A percentile compares a stretch with the other conserved stretches of the same genome.
Conservation (phyloP, 2,113 vertebrate species). For the Datnioides undecimradiatus region DNA sequence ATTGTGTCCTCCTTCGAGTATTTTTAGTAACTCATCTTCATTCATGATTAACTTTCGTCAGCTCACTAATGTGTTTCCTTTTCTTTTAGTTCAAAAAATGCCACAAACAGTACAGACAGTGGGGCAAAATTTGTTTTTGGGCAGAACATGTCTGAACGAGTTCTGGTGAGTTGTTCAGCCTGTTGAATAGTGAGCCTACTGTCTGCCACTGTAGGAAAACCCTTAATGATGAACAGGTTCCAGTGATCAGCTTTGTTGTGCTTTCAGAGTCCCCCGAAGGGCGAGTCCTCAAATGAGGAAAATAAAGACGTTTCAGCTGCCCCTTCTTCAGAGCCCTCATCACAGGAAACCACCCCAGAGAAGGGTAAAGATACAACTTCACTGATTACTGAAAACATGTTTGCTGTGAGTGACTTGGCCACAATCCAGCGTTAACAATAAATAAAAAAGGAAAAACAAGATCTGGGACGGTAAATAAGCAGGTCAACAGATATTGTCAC, state of each 20-base stretch:
- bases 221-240: not conserved
- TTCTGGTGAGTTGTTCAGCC: constrained; percentile 89
- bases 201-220: not conserved
- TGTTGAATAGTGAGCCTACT: not conserved
- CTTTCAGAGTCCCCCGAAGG: constrained; percentile 92
- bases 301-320: constrained; percentile 86
- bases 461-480: not conserved
- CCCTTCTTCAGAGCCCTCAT: constrained; percentile 89
- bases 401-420: constrained; percentile 10
- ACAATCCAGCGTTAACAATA: not conserved
- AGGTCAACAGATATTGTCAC: not conserved
- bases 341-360: constrained; percentile 93
- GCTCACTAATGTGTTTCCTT: not conserved
- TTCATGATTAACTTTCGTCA: not conserved
- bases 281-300: constrained; percentile 87
- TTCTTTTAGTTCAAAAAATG: constrained; percentile 88
- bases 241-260: constrained; percentile 26
- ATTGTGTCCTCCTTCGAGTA: not conserved
- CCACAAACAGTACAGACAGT: constrained; percentile 88
- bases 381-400: not conserved
- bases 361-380: constrained; percentile 85
- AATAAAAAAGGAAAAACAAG: constrained; percentile 16
- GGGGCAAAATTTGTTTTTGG: constrained; percentile 97
- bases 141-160: constrained; percentile 98
- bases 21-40: constrained; percentile 37